Evolutionary conservation across 2,797 vertebrate genomes (phyloP).

Genomic region (Zenarchopterus dispar): DNA sequence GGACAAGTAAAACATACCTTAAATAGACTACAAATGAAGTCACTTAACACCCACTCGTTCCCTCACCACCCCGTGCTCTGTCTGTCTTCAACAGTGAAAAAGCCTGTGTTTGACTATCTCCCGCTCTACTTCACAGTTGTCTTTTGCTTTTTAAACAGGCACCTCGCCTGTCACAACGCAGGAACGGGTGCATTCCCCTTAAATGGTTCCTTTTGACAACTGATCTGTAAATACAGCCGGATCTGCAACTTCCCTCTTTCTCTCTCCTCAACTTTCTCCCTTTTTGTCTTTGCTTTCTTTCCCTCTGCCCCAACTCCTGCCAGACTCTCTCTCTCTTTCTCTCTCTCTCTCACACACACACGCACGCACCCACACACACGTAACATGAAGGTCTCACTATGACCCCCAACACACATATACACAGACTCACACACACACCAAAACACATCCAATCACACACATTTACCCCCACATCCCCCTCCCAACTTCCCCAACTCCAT

Average conservation of each 20-base stretch:
- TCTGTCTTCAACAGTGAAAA: slow-evolving; percentile 73
- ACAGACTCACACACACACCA: slow-evolving; percentile 1
- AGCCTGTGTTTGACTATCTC: slow-evolving; percentile 75
- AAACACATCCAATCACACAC: slow-evolving; percentile 82
- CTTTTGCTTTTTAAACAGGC: slow-evolving; percentile 80
- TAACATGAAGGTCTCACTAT: slow-evolving; percentile 60
- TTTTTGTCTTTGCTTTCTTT: slow-evolving; percentile 57
- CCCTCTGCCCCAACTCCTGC: slow-evolving; percentile 66
- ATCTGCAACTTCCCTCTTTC: slow-evolving; percentile 88
- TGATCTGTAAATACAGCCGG: slow-evolving; percentile 99
- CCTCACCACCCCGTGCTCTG: slow-evolving; percentile 73
- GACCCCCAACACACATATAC: slow-evolving; percentile 25
- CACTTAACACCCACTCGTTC: slow-evolving; percentile 79
- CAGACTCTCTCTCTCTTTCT: slow-evolving; percentile 77
- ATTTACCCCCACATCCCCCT: slow-evolving; percentile 83
- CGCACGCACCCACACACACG: slow-evolving; percentile 56
- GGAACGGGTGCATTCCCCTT: slow-evolving; percentile 77
- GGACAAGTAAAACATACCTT: slow-evolving; percentile 82
- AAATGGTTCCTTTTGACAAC: slow-evolving; percentile 95
- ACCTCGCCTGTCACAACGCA: slow-evolving; percentile 72
- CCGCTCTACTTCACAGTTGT: slow-evolving; percentile 76
- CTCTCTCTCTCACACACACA: slow-evolving; percentile 1
- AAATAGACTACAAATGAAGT: slow-evolving; percentile 84
- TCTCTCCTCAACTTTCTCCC: slow-evolving; percentile 66
- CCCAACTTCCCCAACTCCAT: slow-evolving; percentile 82